phyloP scores from a whole-genome alignment of 2,797 vertebrate species.

The Eutrigla gurnardus region DNA sequence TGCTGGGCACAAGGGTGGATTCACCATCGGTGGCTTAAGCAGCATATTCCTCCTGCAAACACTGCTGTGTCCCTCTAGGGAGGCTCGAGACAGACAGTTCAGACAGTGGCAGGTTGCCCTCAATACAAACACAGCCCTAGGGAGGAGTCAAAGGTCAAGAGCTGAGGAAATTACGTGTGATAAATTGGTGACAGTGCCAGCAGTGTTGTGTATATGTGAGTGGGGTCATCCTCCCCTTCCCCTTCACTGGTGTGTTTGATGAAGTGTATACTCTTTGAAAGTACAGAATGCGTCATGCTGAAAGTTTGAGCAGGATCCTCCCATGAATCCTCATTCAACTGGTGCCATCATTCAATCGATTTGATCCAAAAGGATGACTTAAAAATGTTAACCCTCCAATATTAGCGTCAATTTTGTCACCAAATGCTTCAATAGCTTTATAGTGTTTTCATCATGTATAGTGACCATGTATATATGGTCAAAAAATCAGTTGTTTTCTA shows the following conservation, averaged over 20 bases:
- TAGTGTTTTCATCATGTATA: background rate
- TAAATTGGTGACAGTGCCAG: constrained; percentile 59
- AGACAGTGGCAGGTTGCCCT: constrained; percentile 55
- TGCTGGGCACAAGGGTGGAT: constrained; percentile 39
- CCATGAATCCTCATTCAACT: constrained; percentile 45
- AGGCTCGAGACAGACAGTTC: constrained; percentile 58
- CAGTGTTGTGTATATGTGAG: constrained; percentile 51
- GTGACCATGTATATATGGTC: too few species aligned
- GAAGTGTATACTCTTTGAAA: constrained; percentile 56
- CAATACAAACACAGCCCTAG: constrained; percentile 63
- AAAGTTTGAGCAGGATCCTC: constrained; percentile 49
- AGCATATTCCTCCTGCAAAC: constrained; percentile 55
- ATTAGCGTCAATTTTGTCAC: constrained; percentile 34
- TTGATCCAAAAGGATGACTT: constrained; percentile 43
- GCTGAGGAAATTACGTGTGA: constrained; percentile 71
- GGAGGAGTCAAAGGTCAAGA: constrained; percentile 68
- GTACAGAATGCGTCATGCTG: constrained; percentile 37
- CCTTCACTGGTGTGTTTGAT: constrained; percentile 59
- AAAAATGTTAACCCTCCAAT: background rate
- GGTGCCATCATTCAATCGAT: constrained; percentile 42
- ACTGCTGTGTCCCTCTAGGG: constrained; percentile 36
- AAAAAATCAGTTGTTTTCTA: too few species aligned
- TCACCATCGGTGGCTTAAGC: constrained; percentile 47
- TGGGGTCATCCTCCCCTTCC: constrained; percentile 54
- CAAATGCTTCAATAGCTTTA: constrained; percentile 6